Evolutionary conservation across 2,888 invertebrate genomes (phyloP).

Genomic region (Cataglyphis albicans): DNA sequence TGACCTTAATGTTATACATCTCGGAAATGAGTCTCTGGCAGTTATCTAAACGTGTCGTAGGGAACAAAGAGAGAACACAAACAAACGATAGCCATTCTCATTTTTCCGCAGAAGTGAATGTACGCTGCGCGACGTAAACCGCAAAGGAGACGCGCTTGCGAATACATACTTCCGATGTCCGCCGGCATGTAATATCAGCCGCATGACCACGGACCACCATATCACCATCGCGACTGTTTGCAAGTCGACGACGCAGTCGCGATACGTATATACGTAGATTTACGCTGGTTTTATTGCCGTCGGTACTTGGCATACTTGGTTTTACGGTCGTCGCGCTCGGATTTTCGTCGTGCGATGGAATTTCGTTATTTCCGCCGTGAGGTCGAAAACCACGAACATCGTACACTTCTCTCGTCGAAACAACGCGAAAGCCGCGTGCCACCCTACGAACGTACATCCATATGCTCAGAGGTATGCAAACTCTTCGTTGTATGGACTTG

Average conservation of each 20-base stretch:
- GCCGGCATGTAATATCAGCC: slow-evolving; percentile 52
- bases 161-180: slow-evolving; percentile 54
- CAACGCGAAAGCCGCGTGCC: slow-evolving; percentile 34
- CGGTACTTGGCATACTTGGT: slow-evolving; percentile 68
- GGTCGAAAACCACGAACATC: slow-evolving; percentile 48
- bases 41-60: background rate
- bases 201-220: slow-evolving; percentile 33
- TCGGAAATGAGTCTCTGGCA: slow-evolving; percentile 16
- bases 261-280: slow-evolving; percentile 57
- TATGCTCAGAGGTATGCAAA: slow-evolving; percentile 36
- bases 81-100: slow-evolving; percentile 72
- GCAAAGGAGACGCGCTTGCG: slow-evolving; percentile 64
- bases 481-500: slow-evolving; percentile 2
- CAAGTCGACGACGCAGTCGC: slow-evolving; percentile 49
- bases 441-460: slow-evolving; percentile 61
- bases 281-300: slow-evolving; percentile 75
- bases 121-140: slow-evolving; percentile 71
- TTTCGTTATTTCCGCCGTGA: slow-evolving; percentile 71
- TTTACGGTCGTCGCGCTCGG: slow-evolving; percentile 63
- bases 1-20: background rate
- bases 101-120: slow-evolving; percentile 67
- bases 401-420: slow-evolving; percentile 38
- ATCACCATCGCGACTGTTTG: slow-evolving; percentile 56
- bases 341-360: slow-evolving; percentile 75
- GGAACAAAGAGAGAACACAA: slow-evolving; percentile 35